These are phyloP conservation scores for Cardiocondyla obscurior DNA, from an alignment of 1,140 invertebrate species.

Conservation along the genomic window DNA sequence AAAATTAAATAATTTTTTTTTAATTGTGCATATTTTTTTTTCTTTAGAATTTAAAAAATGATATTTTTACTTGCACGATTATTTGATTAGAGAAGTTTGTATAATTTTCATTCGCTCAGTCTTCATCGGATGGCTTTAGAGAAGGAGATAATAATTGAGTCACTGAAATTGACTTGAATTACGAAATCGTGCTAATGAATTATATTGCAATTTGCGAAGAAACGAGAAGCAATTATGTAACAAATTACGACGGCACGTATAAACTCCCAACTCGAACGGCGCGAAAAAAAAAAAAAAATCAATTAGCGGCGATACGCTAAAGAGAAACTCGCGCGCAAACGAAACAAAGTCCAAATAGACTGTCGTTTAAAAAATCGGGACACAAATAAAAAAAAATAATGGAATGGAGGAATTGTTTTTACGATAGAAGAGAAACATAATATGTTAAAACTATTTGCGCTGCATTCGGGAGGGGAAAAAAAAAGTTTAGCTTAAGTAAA, in stretches of 20 bases:
- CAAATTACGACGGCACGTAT: constrained; percentile 23
- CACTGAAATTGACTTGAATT: too few species aligned
- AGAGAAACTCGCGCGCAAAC: constrained; percentile 16
- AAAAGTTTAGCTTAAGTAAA: too few species aligned
- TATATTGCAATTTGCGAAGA: constrained; percentile 1
- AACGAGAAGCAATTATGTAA: constrained; percentile 24
- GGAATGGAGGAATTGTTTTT: neutral
- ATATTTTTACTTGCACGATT: neutral
- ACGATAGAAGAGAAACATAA: neutral
- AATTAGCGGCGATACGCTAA: constrained; percentile 34
- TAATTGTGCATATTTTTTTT: too few species aligned
- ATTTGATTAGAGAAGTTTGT: neutral
- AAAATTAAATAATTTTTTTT: neutral
- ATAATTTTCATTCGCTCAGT: neutral
- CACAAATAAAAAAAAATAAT: neutral
- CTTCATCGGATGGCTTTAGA: neutral
- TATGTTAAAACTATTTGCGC: neutral
- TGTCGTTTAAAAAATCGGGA: neutral
- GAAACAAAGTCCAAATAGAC: neutral
- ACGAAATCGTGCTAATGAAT: constrained; percentile 16
- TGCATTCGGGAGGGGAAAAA: too few species aligned
- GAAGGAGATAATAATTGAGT: neutral
- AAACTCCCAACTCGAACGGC: constrained; percentile 16
- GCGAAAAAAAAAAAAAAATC: constrained; percentile 1
- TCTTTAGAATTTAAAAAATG: too few species aligned